Percentiles rank a stretch among this genome's conserved stretches.
Evolutionary conservation across 2,888 invertebrate genomes (phyloP).

Genomic region (Erebia epiphron): DNA sequence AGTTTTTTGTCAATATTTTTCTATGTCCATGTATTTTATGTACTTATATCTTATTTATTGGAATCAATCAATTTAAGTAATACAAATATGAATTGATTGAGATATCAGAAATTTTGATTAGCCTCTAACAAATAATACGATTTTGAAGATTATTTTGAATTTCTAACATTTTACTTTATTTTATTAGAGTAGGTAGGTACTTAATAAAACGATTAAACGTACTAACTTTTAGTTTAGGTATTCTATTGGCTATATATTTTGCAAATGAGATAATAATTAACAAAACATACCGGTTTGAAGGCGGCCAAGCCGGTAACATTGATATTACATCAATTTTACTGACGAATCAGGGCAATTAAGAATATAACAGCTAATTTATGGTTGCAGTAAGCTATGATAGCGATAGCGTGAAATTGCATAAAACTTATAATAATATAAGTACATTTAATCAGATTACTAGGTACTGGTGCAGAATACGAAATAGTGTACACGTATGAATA

Average conservation of each 20-base stretch:
- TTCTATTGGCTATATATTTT: not conserved
- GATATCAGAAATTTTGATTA: too few species aligned
- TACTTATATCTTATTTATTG: too few species aligned
- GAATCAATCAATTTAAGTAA: too few species aligned
- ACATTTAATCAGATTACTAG: not conserved
- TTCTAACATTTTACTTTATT: too few species aligned
- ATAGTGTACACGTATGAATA: too few species aligned
- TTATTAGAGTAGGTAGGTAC: too few species aligned
- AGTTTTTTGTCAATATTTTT: too few species aligned
- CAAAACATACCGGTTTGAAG: constrained; percentile 1
- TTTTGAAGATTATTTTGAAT: too few species aligned
- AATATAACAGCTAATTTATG: constrained; percentile 22
- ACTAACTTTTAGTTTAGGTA: not conserved
- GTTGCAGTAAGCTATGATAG: constrained; percentile 10
- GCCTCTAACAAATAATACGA: too few species aligned
- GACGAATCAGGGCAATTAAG: constrained; percentile 22
- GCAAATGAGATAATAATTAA: constrained; percentile 16
- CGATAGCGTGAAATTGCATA: constrained; percentile 20
- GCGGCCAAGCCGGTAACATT: not conserved
- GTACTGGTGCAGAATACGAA: too few species aligned
- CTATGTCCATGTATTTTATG: too few species aligned
- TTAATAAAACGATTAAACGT: not conserved
- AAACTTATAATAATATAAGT: constrained; percentile 7
- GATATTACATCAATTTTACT: constrained; percentile 18
- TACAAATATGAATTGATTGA: too few species aligned